phyloP scores from a whole-genome alignment of 1,140 invertebrate species.

The Pseudomyrmex cubaensis region DNA sequence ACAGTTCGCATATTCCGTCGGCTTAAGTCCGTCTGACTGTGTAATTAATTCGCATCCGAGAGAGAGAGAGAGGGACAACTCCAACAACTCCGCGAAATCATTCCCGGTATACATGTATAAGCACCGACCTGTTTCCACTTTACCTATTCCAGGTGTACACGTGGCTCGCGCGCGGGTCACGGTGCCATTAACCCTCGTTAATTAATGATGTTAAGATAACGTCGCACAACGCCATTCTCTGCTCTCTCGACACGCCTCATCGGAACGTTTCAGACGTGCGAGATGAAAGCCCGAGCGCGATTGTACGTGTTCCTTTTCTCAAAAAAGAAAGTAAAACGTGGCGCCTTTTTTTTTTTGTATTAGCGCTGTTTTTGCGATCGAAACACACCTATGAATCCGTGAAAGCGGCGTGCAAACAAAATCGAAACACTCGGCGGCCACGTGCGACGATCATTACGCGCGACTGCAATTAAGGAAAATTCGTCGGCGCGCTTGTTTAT shows the following conservation, averaged over 20 bases:
- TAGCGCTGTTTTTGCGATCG: neutral
- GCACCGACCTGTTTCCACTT: slow-evolving; percentile 38
- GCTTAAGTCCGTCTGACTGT: slow-evolving; percentile 6
- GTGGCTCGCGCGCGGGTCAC: neutral
- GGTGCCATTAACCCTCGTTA: slow-evolving; percentile 36
- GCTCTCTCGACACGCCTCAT: no score
- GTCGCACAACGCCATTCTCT: neutral
- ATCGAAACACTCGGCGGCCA: neutral
- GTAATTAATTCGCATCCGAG: slow-evolving; percentile 61
- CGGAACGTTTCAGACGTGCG: neutral
- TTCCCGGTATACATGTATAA: slow-evolving; percentile 8
- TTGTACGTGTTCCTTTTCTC: no score
- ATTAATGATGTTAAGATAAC: slow-evolving; percentile 45
- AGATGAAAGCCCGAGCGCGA: neutral
- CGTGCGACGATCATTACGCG: neutral
- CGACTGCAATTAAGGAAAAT: slow-evolving; percentile 50
- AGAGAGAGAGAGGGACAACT: slow-evolving; percentile 13
- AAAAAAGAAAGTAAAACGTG: neutral
- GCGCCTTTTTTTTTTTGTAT: slow-evolving; percentile 14
- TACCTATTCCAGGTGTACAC: neutral
- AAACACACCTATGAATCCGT: neutral
- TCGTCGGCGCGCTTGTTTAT: neutral
- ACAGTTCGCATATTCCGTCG: neutral
- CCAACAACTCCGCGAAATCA: slow-evolving; percentile 9
- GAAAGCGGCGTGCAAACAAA: slow-evolving; percentile 30